Conservation (phyloP, 2,113 vertebrate genomes). For the Crotalus viridis region DNA sequence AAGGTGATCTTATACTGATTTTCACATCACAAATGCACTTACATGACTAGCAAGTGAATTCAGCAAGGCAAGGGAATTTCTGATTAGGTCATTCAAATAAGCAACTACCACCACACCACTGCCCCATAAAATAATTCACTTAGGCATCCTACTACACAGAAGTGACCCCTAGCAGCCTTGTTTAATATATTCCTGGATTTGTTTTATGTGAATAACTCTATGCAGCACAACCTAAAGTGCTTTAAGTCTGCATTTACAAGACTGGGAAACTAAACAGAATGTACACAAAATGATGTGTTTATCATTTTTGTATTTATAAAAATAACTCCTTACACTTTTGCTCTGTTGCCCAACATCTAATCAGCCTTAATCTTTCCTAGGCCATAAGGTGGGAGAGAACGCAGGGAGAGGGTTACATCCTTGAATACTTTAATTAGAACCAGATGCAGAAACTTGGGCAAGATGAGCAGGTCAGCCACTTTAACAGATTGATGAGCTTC, state of each 20-base stretch:
- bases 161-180: not conserved
- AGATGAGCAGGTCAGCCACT: constrained; percentile 51
- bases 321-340: constrained; percentile 35
- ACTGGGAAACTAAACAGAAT: constrained; percentile 66
- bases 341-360: constrained; percentile 61
- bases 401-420: constrained; percentile 65
- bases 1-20: not conserved
- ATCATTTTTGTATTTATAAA: constrained; percentile 73
- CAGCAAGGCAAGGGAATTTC: not conserved
- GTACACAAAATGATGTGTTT: constrained; percentile 50
- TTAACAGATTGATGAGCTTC: constrained; percentile 47
- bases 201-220: not conserved
- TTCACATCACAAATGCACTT: not conserved
- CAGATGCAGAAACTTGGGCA: constrained; percentile 75
- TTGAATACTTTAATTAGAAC: constrained; percentile 71
- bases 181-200: not conserved
- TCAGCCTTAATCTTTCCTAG: constrained; percentile 70
- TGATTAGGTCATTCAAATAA: not conserved
- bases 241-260: constrained; percentile 48
- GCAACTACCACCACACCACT: not conserved
- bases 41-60: not conserved
- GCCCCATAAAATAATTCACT: not conserved
- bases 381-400: constrained; percentile 62
- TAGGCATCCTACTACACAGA: not conserved
- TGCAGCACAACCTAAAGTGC: constrained; percentile 41